These are phyloP conservation scores for Agapostemon virescens DNA, from an alignment of 2,888 invertebrate genomes.

Conservation along the genomic window DNA sequence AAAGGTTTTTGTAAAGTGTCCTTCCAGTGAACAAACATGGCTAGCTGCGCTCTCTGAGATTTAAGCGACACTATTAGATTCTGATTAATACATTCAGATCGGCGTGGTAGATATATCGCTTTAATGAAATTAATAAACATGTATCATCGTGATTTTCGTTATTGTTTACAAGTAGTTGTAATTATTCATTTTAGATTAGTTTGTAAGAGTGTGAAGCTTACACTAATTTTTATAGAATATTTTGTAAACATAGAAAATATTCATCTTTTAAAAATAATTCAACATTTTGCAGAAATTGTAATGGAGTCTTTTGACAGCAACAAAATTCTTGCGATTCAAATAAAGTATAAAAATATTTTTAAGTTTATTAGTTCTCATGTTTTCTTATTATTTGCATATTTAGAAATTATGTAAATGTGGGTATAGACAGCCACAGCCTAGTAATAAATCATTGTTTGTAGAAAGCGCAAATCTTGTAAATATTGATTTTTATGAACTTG, in stretches of 20 bases:
- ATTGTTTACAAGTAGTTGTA: background rate
- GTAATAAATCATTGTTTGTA: background rate
- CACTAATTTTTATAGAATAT: background rate
- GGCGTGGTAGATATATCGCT: background rate
- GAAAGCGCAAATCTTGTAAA: background rate
- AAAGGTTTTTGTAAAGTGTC: conserved; percentile 73
- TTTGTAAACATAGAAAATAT: background rate
- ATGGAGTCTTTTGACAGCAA: too few species aligned
- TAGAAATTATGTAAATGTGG: too few species aligned
- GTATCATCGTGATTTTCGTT: background rate
- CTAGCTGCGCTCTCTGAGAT: conserved; percentile 62
- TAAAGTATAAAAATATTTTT: background rate
- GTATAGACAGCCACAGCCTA: background rate
- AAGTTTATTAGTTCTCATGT: background rate
- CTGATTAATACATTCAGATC: conserved; percentile 9
- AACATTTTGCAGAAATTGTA: too few species aligned
- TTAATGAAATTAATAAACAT: background rate
- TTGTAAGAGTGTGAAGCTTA: background rate
- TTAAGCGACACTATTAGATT: conserved; percentile 52
- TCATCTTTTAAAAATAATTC: too few species aligned
- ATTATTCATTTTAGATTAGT: too few species aligned
- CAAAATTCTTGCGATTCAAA: background rate
- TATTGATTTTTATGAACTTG: background rate
- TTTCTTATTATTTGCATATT: background rate
- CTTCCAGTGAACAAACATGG: conserved; percentile 70